Percentiles rank a stretch among this genome's conserved stretches.
These are phyloP conservation scores for Eutolmus rufibarbis DNA, from an alignment of 2,888 invertebrate species.

Conservation along the genomic window DNA sequence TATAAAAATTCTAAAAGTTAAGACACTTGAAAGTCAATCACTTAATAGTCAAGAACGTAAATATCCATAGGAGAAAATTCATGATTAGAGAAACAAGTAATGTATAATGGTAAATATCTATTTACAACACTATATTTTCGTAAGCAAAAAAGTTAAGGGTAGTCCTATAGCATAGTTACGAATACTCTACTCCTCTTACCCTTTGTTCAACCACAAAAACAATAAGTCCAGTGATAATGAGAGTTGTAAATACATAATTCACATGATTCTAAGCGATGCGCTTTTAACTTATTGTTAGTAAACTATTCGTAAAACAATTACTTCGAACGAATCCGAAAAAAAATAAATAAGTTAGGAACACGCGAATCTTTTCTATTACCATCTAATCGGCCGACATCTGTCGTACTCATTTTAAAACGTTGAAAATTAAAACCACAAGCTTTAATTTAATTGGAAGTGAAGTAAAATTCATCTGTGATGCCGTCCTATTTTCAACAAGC, in stretches of 20 bases:
- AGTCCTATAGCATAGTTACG: background rate
- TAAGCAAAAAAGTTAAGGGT: slow-evolving; percentile 16
- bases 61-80: background rate
- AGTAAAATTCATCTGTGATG: slow-evolving; percentile 33
- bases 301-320: background rate
- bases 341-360: background rate
- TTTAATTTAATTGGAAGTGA: slow-evolving; percentile 25
- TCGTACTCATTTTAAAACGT: background rate
- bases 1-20: background rate
- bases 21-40: slow-evolving; percentile 25
- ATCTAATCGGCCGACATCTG: background rate
- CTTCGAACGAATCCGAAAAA: background rate
- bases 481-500: slow-evolving; percentile 29
- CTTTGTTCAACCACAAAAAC: slow-evolving; percentile 6
- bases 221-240: slow-evolving; percentile 37
- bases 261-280: background rate
- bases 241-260: background rate
- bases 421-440: slow-evolving; percentile 8
- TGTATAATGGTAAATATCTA: slow-evolving; percentile 24
- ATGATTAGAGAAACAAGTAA: background rate
- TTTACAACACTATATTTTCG: slow-evolving; percentile 35
- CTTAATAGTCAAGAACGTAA: background rate
- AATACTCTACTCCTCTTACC: background rate
- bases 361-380: background rate
- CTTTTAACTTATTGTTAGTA: background rate